Conservation (phyloP, 2,113 vertebrate species). For the Ginglymostoma cirratum region DNA sequence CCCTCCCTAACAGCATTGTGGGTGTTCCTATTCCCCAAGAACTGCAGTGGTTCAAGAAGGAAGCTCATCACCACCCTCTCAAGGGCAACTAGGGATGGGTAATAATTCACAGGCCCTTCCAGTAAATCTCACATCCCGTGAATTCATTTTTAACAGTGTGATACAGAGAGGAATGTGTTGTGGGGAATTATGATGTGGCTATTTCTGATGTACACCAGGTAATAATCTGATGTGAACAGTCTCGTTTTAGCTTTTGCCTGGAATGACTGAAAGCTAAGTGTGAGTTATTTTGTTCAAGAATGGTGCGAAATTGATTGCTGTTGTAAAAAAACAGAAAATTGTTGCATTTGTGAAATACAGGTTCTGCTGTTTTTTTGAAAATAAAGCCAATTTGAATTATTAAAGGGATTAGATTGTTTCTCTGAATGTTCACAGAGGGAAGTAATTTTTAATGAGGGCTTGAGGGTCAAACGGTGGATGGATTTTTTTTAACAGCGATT, state of each 20-base stretch:
- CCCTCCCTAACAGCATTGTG: too few species aligned
- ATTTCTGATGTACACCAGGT: neutral
- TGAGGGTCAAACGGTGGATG: conserved; percentile 39
- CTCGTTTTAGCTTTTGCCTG: neutral
- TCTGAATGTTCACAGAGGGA: conserved; percentile 10
- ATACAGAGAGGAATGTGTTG: neutral
- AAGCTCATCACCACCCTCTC: too few species aligned
- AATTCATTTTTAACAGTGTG: neutral
- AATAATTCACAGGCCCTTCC: too few species aligned
- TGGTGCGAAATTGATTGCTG: neutral
- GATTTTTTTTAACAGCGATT: conserved; percentile 41
- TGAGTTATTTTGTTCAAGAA: neutral
- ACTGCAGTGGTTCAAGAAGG: neutral
- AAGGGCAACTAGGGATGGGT: neutral
- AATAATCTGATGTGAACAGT: neutral
- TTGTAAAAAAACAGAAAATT: neutral
- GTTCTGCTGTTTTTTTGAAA: neutral
- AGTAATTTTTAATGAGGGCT: conserved; percentile 41
- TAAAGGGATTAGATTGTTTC: conserved; percentile 40
- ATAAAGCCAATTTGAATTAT: conserved; percentile 38
- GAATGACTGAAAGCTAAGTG: neutral
- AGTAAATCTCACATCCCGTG: neutral
- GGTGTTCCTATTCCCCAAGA: too few species aligned
- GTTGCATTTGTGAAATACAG: neutral
- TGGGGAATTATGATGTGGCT: neutral